phyloP scores from a whole-genome alignment of 1,140 invertebrate species.

The Xylocopa sonorina region DNA sequence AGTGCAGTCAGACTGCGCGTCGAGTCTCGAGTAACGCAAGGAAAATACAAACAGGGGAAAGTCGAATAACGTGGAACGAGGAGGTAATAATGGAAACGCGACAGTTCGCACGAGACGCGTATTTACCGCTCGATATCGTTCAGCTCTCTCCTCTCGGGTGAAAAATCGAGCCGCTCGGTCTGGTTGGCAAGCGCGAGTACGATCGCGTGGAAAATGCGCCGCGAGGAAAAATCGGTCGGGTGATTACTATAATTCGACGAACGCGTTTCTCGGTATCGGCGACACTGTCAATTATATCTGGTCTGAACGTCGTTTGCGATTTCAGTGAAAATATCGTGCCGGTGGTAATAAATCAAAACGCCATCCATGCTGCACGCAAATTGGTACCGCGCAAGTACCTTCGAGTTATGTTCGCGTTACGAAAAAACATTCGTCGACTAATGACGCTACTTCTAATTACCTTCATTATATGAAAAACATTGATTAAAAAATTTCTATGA shows the following conservation, averaged over 20 bases:
- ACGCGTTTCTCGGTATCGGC: constrained; percentile 34
- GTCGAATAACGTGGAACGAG: constrained; percentile 31
- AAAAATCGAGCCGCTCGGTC: constrained; percentile 43
- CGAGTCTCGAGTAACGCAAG: too few species aligned
- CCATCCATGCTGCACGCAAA: background rate
- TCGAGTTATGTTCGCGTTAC: background rate
- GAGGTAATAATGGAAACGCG: constrained; percentile 50
- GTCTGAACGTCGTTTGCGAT: constrained; percentile 15
- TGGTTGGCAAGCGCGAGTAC: constrained; percentile 23
- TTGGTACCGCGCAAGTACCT: background rate
- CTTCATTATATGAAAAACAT: too few species aligned
- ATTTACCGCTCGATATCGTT: constrained; percentile 40
- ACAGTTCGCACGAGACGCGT: constrained; percentile 43
- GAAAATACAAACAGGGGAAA: constrained; percentile 60
- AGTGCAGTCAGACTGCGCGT: too few species aligned
- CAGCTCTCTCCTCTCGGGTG: constrained; percentile 29
- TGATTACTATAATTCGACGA: constrained; percentile 53
- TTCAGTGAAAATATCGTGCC: constrained; percentile 9
- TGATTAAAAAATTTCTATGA: too few species aligned
- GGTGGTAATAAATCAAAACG: background rate
- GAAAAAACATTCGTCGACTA: too few species aligned
- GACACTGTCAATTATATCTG: constrained; percentile 15
- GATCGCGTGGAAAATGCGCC: constrained; percentile 22
- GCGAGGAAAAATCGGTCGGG: constrained; percentile 9
- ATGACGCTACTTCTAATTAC: too few species aligned